Conservation (phyloP, 2,888 invertebrate species). For the Magallana nippona region DNA sequence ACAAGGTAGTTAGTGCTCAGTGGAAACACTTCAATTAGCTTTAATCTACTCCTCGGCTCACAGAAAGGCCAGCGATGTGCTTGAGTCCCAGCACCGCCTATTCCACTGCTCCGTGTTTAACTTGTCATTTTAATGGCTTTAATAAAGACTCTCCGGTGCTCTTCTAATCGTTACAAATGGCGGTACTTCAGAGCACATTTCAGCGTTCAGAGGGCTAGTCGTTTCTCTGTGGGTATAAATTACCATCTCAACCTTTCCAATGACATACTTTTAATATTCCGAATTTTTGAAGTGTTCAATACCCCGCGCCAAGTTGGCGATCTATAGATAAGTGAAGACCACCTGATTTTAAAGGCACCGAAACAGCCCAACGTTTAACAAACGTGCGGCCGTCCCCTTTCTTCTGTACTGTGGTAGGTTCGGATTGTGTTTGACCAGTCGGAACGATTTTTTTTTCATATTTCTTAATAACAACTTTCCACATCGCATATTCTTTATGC, state of each 20-base stretch:
- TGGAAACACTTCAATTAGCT: conserved; percentile 42
- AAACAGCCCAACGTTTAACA: conserved; percentile 24
- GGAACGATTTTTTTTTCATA: conserved; percentile 44
- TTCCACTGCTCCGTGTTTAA: conserved; percentile 31
- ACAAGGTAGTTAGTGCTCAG: conserved; percentile 41
- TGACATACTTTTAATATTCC: conserved; percentile 34
- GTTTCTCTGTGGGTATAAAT: conserved; percentile 34
- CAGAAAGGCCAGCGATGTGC: conserved; percentile 28
- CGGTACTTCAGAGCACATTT: conserved; percentile 21
- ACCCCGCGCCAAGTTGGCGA: conserved; percentile 10
- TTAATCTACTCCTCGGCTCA: conserved; percentile 42
- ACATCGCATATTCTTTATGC: conserved; percentile 34
- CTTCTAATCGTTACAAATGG: conserved; percentile 37
- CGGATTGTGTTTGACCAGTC: conserved; percentile 43
- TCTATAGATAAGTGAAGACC: conserved; percentile 29
- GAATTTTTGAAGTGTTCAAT: conserved; percentile 40
- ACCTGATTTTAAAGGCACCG: conserved; percentile 22
- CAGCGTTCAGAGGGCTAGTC: conserved; percentile 9
- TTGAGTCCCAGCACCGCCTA: conserved; percentile 35
- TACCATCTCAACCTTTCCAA: conserved; percentile 31
- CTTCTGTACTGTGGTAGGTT: conserved; percentile 44
- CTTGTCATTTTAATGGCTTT: conserved; percentile 43
- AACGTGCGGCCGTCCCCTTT: neutral
- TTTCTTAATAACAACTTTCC: conserved; percentile 44
- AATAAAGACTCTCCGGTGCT: conserved; percentile 32